phyloP scores from a whole-genome alignment of 2,888 invertebrate genomes.

The Limnephilus marmoratus region DNA sequence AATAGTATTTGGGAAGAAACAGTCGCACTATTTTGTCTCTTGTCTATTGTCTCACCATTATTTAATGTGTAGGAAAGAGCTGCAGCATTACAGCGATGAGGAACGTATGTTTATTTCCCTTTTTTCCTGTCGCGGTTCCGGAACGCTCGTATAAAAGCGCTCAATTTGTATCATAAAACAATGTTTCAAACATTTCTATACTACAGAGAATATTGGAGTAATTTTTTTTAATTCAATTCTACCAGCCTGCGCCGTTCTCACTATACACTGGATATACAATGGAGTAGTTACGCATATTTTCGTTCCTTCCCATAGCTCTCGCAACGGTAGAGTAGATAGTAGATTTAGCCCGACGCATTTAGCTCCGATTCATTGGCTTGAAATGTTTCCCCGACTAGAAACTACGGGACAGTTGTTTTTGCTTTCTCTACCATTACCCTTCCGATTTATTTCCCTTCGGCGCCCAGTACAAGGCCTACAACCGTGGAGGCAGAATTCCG shows the following conservation, averaged over 20 bases:
- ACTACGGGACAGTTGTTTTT: neutral
- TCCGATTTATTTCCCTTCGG: neutral
- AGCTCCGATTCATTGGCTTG: neutral
- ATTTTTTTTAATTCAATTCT: neutral
- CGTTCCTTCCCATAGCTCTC: neutral
- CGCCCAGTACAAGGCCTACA: neutral
- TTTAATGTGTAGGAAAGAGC: too few relatives aligned
- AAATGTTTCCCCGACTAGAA: neutral
- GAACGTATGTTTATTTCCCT: too few relatives aligned
- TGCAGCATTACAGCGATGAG: too few relatives aligned
- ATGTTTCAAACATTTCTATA: too few relatives aligned
- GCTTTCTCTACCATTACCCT: neutral
- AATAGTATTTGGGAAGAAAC: too few relatives aligned
- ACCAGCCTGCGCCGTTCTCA: too few relatives aligned
- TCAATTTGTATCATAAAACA: too few relatives aligned
- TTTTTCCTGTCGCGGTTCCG: too few relatives aligned
- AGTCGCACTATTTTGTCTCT: too few relatives aligned
- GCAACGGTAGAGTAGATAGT: neutral
- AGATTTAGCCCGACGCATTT: neutral
- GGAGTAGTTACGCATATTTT: neutral
- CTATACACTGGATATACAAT: neutral
- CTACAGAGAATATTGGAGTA: neutral
- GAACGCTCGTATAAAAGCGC: too few relatives aligned
- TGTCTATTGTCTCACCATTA: too few relatives aligned
- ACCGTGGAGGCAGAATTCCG: neutral